These are phyloP conservation scores for Bubo bubo DNA, from an alignment of 2,113 vertebrate genomes.

Conservation along the genomic window DNA sequence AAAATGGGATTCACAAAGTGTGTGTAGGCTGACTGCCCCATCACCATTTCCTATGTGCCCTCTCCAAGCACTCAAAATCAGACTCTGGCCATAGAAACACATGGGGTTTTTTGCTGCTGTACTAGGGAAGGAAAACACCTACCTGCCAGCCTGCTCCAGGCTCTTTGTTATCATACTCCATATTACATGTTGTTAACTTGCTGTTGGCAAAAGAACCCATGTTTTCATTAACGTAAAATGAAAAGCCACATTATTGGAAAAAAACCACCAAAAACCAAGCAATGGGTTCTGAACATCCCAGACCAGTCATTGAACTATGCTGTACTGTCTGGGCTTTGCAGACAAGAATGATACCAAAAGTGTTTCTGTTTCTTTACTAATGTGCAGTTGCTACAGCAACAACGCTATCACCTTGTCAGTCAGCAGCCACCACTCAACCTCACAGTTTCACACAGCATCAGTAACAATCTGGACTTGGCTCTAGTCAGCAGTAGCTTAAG, in stretches of 20 bases:
- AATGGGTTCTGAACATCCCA: background rate
- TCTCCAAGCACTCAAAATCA: background rate
- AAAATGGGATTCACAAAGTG: background rate
- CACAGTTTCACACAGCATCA: background rate
- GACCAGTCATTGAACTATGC: fast-evolving
- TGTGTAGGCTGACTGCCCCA: background rate
- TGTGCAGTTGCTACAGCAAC: background rate
- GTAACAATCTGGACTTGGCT: background rate
- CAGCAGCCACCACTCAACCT: background rate
- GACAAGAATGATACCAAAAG: background rate
- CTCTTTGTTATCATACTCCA: background rate
- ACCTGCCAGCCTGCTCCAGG: background rate
- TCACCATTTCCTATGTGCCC: background rate
- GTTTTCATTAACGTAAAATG: background rate
- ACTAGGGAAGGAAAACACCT: background rate
- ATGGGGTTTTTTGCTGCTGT: background rate
- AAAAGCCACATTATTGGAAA: background rate
- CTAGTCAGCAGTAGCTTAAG: background rate
- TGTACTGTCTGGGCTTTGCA: background rate
- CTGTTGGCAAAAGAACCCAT: background rate
- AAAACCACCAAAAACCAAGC: background rate
- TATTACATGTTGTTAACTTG: background rate
- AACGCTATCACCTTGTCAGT: background rate
- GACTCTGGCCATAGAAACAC: background rate
- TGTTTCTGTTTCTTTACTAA: background rate